phyloP scores from a whole-genome alignment of 2,113 vertebrate genomes.

The Notothenia coriiceps region DNA sequence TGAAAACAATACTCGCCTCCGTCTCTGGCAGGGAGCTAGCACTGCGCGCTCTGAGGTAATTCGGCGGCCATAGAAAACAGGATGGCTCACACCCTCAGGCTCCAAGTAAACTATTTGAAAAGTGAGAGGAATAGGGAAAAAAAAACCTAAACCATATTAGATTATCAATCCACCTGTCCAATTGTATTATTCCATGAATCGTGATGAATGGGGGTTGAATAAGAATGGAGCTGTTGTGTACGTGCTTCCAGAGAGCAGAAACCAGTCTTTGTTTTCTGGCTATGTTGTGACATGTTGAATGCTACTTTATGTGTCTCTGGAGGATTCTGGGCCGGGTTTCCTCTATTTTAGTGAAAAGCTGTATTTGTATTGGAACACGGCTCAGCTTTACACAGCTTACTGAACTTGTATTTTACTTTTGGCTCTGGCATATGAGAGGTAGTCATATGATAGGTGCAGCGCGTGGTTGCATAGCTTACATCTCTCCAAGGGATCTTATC shows the following conservation, averaged over 20 bases:
- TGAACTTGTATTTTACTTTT: constrained; percentile 48
- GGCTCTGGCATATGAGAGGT: constrained; percentile 7
- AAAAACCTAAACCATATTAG: constrained; percentile 68
- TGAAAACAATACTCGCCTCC: constrained; percentile 84
- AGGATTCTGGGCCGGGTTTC: constrained; percentile 1
- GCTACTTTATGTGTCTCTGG: constrained; percentile 41
- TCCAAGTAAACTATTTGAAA: constrained; percentile 78
- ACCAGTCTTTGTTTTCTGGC: constrained; percentile 43
- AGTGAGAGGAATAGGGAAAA: constrained; percentile 69
- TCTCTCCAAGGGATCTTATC: constrained; percentile 59
- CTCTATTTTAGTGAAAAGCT: constrained; percentile 23
- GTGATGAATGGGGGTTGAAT: constrained; percentile 55
- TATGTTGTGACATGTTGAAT: constrained; percentile 61
- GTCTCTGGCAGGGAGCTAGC: constrained; percentile 78
- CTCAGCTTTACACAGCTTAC: constrained; percentile 4
- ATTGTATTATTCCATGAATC: constrained; percentile 55
- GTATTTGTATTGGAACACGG: constrained; percentile 12
- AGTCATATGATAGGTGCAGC: constrained; percentile 54
- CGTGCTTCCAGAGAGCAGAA: constrained; percentile 42
- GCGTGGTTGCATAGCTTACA: constrained; percentile 32
- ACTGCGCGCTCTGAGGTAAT: constrained; percentile 76
- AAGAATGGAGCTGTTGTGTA: constrained; percentile 62
- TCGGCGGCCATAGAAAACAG: constrained; percentile 75
- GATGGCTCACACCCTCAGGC: constrained; percentile 75
- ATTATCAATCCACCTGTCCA: constrained; percentile 80